phyloP scores from a whole-genome alignment of 2,797 vertebrate species.

The Anguilla obscura region DNA sequence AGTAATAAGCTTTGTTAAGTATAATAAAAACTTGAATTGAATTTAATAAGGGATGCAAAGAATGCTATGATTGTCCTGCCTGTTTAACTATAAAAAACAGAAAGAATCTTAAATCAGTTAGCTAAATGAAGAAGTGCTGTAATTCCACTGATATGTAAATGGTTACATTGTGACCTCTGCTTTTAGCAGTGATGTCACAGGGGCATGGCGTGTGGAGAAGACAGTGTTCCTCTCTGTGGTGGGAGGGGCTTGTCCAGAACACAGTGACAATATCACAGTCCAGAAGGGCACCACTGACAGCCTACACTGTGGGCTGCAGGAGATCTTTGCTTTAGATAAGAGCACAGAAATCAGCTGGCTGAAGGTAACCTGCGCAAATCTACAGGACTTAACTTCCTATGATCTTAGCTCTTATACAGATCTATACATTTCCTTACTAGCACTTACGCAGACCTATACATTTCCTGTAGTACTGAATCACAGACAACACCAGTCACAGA shows the following conservation, averaged over 20 bases:
- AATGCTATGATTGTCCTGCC: background rate
- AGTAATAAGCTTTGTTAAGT: too few species aligned
- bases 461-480: too few species aligned
- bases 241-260: background rate
- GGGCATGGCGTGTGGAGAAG: background rate
- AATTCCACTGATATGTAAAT: background rate
- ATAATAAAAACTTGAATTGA: background rate
- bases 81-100: background rate
- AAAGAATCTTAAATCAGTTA: too few species aligned
- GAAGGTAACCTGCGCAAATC: constrained; percentile 24
- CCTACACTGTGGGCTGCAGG: constrained; percentile 3
- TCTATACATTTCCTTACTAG: too few species aligned
- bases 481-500: too few species aligned
- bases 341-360: constrained; percentile 31
- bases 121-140: background rate
- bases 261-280: background rate
- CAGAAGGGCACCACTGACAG: constrained; percentile 10
- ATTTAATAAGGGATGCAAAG: background rate
- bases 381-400: background rate
- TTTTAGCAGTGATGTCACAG: background rate
- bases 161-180: background rate
- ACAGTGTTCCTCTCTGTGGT: constrained; percentile 23
- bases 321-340: constrained; percentile 9
- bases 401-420: too few species aligned
- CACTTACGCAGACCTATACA: too few species aligned